These are phyloP conservation scores for Pseudochirops cupreus DNA, from an alignment of 2,797 vertebrate species.

Conservation along the genomic window DNA sequence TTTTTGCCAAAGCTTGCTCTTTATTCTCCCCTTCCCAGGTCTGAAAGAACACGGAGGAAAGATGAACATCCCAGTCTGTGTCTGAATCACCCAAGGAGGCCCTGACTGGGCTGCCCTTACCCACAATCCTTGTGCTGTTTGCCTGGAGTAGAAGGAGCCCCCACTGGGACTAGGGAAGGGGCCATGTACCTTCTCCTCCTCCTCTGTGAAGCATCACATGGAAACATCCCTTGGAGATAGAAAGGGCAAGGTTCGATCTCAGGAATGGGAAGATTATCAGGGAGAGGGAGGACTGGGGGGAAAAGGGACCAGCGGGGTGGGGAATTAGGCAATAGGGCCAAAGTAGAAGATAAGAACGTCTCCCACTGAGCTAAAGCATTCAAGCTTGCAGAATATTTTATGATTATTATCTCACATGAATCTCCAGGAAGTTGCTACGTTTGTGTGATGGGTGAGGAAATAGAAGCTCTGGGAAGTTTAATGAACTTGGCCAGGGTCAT, in stretches of 20 bases:
- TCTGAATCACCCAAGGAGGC: slow-evolving; percentile 74
- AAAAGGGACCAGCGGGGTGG: neutral
- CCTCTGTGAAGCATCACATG: slow-evolving; percentile 36
- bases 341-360: neutral
- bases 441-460: neutral
- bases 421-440: neutral
- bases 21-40: slow-evolving; percentile 69
- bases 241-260: neutral
- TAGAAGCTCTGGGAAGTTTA: neutral
- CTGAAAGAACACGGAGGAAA: slow-evolving; percentile 59
- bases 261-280: neutral
- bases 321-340: neutral
- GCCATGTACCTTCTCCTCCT: slow-evolving; percentile 41
- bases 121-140: slow-evolving; percentile 63
- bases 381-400: neutral
- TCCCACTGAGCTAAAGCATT: neutral
- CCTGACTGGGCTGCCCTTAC: slow-evolving; percentile 70
- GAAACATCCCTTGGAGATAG: neutral
- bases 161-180: slow-evolving; percentile 57
- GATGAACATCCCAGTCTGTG: slow-evolving; percentile 39
- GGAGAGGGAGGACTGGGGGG: neutral
- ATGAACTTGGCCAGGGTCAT: neutral
- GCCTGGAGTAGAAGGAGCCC: slow-evolving; percentile 56
- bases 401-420: neutral
- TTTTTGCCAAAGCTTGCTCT: slow-evolving; percentile 37